Base-by-base conservation (phyloP, 2,888 invertebrate species). In the Himalopsyche tibetana region DNA sequence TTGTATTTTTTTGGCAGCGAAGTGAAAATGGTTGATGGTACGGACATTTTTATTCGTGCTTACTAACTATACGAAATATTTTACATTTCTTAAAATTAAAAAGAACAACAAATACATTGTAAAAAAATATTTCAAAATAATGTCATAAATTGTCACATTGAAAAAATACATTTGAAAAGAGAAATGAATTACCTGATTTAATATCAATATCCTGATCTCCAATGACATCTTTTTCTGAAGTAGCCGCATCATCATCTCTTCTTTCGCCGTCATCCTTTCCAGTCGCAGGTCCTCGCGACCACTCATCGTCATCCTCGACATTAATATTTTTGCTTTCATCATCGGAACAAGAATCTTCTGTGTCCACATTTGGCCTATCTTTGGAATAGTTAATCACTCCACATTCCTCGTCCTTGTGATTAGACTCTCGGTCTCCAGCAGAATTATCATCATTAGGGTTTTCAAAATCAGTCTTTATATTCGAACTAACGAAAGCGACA, bases 291-390 rank as follows among this genome's bases (percentile, higher is more conserved):
- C 88, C 86, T 17, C 85, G 87, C 12, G 88, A 88, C 88, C 88
- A 88, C 55, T 88, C 88, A 15, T 88, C 88, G 42, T 88, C 88
- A 80, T 88, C 88, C 63, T 88, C 88, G 36, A 88, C 88, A 56
- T 88, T 88, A 40, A 87, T 88, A 87, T 89, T 89, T 89, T 89
- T 89, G 87, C 89, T 89, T 89, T 90, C 90, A 88, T 90, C 90
- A 88, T 90, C 90, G 86, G 87, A 88, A 84, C 87, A 88, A 45
- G 88, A 89, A 42, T 87, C 89, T 80, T 89, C 89, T 51, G 87
- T 88, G 55, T 88, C 86, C 42, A 55, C 85, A 81, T 45, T 80
- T 17, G 88, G 88, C 63, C 88, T 85, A 84, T 88, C 88, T 45
- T 89, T 89, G n/a, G 88, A 87, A 84, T 89, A 88, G 79, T 89